Base-by-base conservation (phyloP, 2,113 vertebrate species). In the Lepus timidus region DNA sequence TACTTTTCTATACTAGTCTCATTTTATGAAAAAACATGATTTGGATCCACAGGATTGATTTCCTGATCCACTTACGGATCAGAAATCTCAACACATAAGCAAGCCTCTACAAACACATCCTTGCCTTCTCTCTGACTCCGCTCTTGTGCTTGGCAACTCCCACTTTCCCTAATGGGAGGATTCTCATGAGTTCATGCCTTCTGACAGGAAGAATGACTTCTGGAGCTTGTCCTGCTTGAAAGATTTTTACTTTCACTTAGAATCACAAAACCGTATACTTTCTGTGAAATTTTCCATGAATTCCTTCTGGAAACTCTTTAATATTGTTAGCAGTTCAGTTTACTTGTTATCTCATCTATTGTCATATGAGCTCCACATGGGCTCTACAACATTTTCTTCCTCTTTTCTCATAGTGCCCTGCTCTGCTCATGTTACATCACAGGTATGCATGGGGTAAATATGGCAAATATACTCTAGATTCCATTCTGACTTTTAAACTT, bases 41-140 rank as follows among this genome's bases (percentile, higher is more conserved):
- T 91, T 88, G 71, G n/a, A 62, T 12, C 2, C 22, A 87, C 12
- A 76, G 39, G 75, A 82, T 49, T 86, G 55, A 90, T 95, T 65
- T 90, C 7, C 58, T 68, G 49, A 58, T 13, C n/a, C 36, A 61
- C 75, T 90, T 93, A 8, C 29, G 51, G 23, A 22, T 27, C 19
- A 93, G 73, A 88, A 87, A 61, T 10, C n/a, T 81, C 20, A 33
- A n/a, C 8, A 22, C 36, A 16, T 67, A 93, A 71, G 22, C 39
- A 86, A n/a, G 19, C 55, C 1, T 29, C 81, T 31, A 82, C 51
- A 68, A 90, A 82, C 23, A 31, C 14, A 73, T 36, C 61, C 58
- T 85, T 86, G 44, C 16, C 27, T 73, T n/a, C n/a, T 67, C 33
- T 76, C 44, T 76, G 33, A 8, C 25, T 58, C 55, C 13, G 13